Percentiles rank a stretch among this genome's conserved stretches.
Conservation (phyloP, 2,888 invertebrate species). For the Torymus tubicola region DNA sequence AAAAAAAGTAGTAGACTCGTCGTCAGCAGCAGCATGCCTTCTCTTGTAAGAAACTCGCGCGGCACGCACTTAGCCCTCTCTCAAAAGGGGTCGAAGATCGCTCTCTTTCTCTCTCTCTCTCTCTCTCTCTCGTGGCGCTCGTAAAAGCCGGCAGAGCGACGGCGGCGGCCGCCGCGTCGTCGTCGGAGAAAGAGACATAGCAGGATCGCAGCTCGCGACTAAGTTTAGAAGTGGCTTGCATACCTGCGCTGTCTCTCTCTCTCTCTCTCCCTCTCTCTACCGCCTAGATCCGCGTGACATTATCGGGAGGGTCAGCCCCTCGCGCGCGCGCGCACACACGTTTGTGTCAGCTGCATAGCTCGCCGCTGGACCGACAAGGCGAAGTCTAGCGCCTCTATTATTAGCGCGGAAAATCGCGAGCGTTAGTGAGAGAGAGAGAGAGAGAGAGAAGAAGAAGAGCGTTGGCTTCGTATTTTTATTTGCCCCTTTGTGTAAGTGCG, state of each 20-base stretch:
- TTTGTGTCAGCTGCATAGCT: slow-evolving; percentile 48
- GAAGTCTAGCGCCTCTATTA: slow-evolving; percentile 49
- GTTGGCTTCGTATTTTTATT: too few relatives aligned
- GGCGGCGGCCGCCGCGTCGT: background rate
- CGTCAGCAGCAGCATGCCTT: too few relatives aligned
- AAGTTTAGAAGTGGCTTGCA: slow-evolving; percentile 52
- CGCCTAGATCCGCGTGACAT: slow-evolving; percentile 55
- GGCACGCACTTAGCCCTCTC: too few relatives aligned
- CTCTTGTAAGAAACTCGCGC: too few relatives aligned
- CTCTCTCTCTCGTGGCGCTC: background rate
- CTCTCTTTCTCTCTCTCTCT: too few relatives aligned
- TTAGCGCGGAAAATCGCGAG: slow-evolving; percentile 31
- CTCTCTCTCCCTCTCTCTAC: slow-evolving; percentile 17
- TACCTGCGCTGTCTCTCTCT: slow-evolving; percentile 48
- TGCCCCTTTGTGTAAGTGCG: too few relatives aligned
- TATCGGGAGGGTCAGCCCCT: slow-evolving; percentile 56
- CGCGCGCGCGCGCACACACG: background rate
- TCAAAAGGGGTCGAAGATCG: slow-evolving; percentile 37
- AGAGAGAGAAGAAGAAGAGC: too few relatives aligned
- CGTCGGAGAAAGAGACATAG: slow-evolving; percentile 23
- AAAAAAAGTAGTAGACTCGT: too few relatives aligned
- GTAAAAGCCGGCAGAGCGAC: too few relatives aligned
- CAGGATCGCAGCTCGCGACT: slow-evolving; percentile 25
- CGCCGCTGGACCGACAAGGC: slow-evolving; percentile 45
- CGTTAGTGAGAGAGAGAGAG: background rate